Percentiles rank a stretch among this genome's conserved stretches.
phyloP scores from a whole-genome alignment of 2,797 vertebrate genomes.

The Pogonophryne albipinna region DNA sequence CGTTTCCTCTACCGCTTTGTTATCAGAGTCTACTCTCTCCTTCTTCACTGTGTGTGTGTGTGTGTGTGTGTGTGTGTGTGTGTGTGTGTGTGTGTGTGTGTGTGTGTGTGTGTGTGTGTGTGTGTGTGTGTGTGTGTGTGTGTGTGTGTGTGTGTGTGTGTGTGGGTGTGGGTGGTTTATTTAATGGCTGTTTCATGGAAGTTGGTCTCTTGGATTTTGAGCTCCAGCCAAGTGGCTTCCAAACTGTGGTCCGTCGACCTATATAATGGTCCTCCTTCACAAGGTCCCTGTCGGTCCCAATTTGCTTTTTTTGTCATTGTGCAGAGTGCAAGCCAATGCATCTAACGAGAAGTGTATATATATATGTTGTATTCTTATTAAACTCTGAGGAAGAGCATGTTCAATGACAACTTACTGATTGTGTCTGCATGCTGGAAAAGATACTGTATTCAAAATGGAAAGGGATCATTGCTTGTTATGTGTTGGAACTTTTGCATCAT shows the following conservation, averaged over 20 bases:
- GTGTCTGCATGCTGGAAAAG: not conserved
- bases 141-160: not conserved
- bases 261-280: not conserved
- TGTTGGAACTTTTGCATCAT: not conserved
- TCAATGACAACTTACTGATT: slow-evolving; percentile 30
- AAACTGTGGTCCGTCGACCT: slow-evolving; percentile 14
- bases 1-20: not conserved
- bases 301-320: too few species aligned
- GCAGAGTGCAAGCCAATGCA: too few species aligned
- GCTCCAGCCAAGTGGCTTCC: not conserved
- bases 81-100: not conserved
- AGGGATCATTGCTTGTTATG: not conserved
- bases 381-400: slow-evolving; percentile 10
- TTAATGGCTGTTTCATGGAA: not conserved
- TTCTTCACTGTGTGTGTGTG: slow-evolving; percentile 3
- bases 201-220: not conserved
- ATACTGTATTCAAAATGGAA: not conserved
- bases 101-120: slow-evolving; percentile 9
- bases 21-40: not conserved
- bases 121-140: not conserved
- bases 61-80: not conserved
- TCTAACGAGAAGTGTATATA: too few species aligned
- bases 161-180: not conserved
- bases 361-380: too few species aligned
- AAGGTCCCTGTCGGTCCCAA: not conserved